Conservation (phyloP, 2,113 vertebrate genomes). For the Cranoglanis bouderius region DNA sequence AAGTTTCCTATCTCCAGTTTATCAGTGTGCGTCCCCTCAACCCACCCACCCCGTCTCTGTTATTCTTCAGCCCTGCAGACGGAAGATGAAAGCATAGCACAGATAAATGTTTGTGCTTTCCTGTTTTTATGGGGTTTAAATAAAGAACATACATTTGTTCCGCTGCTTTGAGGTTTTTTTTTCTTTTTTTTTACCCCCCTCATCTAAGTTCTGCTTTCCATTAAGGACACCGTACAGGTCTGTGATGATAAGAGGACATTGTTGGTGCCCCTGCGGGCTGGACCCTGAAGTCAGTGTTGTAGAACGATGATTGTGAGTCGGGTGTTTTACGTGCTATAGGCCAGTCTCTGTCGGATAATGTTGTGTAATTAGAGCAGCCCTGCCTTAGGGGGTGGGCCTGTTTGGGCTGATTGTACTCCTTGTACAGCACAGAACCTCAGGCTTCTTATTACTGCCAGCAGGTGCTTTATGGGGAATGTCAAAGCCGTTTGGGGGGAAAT, state of each 20-base stretch:
- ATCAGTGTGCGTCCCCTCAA: constrained; percentile 62
- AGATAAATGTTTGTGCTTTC: constrained; percentile 75
- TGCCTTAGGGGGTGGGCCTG: constrained; percentile 21
- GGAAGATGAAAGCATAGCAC: constrained; percentile 69
- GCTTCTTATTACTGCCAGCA: constrained; percentile 72
- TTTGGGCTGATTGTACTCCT: constrained; percentile 37
- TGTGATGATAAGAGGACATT: constrained; percentile 67
- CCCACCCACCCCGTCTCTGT: constrained; percentile 56
- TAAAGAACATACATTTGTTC: constrained; percentile 62
- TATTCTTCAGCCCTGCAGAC: constrained; percentile 66
- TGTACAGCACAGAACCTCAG: constrained; percentile 44
- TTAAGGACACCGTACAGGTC: constrained; percentile 67
- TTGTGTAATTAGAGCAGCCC: constrained; percentile 47
- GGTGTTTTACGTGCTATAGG: constrained; percentile 28
- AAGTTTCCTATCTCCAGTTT: constrained; percentile 75
- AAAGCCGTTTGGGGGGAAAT: constrained; percentile 40
- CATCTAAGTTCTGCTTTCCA: constrained; percentile 72
- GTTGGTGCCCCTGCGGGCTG: constrained; percentile 53
- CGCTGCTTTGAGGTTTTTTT: constrained; percentile 65
- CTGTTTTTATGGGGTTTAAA: constrained; percentile 73
- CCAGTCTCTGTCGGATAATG: constrained; percentile 29
- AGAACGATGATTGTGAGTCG: not conserved
- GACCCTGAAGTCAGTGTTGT: constrained; percentile 51
- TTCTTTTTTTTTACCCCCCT: not conserved
- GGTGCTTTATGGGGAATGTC: constrained; percentile 70